Conservation (phyloP, 2,888 invertebrate genomes). For the Carpatolechia fugitivella region DNA sequence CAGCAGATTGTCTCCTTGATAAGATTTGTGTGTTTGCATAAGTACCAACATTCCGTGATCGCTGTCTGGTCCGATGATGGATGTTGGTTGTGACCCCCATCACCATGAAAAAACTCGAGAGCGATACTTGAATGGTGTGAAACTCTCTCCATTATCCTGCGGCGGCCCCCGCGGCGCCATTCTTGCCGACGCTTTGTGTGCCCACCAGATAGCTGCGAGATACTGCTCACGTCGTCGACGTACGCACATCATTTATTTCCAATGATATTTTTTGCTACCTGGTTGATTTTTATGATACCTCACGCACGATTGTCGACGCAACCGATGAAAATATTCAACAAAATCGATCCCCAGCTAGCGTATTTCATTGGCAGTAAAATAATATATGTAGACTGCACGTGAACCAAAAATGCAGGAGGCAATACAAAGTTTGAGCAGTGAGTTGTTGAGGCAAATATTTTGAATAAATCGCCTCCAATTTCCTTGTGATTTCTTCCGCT, state of each 20-base stretch:
- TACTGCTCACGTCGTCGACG: conserved; percentile 45
- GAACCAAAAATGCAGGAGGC: conserved; percentile 9
- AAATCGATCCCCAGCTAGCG: conserved; percentile 24
- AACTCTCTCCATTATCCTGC: conserved; percentile 54
- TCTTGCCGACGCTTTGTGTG: conserved; percentile 53
- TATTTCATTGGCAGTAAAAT: background rate
- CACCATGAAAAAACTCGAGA: conserved; percentile 48
- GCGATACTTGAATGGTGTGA: conserved; percentile 62
- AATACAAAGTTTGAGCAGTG: conserved; percentile 19
- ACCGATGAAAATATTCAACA: conserved; percentile 43
- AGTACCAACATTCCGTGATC: conserved; percentile 35
- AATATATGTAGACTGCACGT: no score
- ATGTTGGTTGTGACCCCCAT: conserved; percentile 57
- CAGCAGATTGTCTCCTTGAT: conserved; percentile 10
- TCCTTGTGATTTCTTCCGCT: conserved; percentile 48
- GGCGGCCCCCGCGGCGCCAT: conserved; percentile 61
- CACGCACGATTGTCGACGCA: conserved; percentile 17
- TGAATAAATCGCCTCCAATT: conserved; percentile 50
- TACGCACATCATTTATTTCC: conserved; percentile 57
- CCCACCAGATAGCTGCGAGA: conserved; percentile 40
- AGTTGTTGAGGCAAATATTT: conserved; percentile 53
- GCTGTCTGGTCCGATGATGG: conserved; percentile 32
- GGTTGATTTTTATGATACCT: conserved; percentile 48
- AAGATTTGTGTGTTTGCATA: conserved; percentile 31
- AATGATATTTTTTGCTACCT: conserved; percentile 52